Conservation (phyloP, 2,888 invertebrate species). For the Hypomecis atomaria region DNA sequence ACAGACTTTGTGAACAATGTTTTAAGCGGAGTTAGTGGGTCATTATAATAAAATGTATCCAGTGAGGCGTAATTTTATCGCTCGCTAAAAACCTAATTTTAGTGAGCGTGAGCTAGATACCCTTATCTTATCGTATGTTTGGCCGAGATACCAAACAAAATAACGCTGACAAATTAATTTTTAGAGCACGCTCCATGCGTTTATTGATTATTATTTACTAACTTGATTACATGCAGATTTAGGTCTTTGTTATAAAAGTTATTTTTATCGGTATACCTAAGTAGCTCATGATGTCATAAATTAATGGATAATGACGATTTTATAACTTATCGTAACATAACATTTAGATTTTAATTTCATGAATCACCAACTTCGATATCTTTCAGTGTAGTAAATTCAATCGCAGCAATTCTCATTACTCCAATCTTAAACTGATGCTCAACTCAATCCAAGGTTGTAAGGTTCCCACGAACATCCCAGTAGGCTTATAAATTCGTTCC, state of each 20-base stretch:
- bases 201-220: conserved; percentile 20
- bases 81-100: conserved; percentile 28
- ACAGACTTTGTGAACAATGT: conserved; percentile 1
- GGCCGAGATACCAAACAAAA: conserved; percentile 26
- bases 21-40: neutral
- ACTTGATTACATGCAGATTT: neutral
- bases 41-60: neutral
- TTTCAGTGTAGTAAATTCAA: neutral
- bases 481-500: conserved; percentile 51
- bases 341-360: neutral
- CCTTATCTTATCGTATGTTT: conserved; percentile 39
- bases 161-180: conserved; percentile 28
- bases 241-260: neutral
- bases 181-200: conserved; percentile 19
- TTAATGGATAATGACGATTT: neutral
- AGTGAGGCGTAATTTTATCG: conserved; percentile 38
- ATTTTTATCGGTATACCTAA: neutral
- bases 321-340: neutral
- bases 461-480: conserved; percentile 18
- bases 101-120: conserved; percentile 28
- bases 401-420: neutral
- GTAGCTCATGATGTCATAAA: neutral
- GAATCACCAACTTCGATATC: neutral
- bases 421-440: neutral
- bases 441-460: conserved; percentile 13